phyloP scores from a whole-genome alignment of 2,888 invertebrate species.

The Plebejus argus region DNA sequence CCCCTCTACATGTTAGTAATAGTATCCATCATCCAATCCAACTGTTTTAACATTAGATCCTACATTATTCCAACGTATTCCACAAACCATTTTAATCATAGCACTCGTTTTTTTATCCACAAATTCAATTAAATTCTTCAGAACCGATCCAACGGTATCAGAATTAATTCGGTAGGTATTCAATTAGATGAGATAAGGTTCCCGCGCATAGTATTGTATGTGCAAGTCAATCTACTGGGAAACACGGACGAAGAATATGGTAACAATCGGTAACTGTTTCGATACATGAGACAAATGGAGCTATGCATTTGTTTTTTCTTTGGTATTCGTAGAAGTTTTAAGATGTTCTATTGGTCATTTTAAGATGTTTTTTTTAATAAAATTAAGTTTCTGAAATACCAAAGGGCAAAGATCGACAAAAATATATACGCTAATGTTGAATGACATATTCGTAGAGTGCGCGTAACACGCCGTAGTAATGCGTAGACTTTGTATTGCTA shows the following conservation, averaged over 20 bases:
- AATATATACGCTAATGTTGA: not conserved
- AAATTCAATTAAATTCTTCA: conserved; percentile 50
- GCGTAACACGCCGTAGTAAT: not conserved
- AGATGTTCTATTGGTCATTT: not conserved
- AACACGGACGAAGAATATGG: conserved; percentile 66
- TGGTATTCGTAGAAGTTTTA: not conserved
- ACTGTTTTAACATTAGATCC: too few relatives aligned
- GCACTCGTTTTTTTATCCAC: not conserved
- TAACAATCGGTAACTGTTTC: conserved; percentile 73
- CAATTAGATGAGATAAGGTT: conserved; percentile 69
- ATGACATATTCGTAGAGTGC: not conserved
- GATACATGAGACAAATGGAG: conserved; percentile 18
- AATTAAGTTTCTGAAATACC: not conserved
- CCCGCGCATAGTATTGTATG: conserved; percentile 69
- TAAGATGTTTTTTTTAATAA: not conserved
- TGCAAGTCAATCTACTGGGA: conserved; percentile 71
- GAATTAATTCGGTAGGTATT: conserved; percentile 63
- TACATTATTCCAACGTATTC: not conserved
- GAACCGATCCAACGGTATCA: conserved; percentile 66
- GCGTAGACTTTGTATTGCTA: not conserved
- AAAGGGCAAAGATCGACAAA: not conserved
- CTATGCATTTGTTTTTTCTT: conserved; percentile 19
- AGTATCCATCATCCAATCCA: too few relatives aligned
- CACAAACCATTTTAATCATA: not conserved
- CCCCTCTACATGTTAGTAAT: too few relatives aligned